These are phyloP conservation scores for Netelia fuscicornis DNA, from an alignment of 2,888 invertebrate genomes.

Conservation along the genomic window DNA sequence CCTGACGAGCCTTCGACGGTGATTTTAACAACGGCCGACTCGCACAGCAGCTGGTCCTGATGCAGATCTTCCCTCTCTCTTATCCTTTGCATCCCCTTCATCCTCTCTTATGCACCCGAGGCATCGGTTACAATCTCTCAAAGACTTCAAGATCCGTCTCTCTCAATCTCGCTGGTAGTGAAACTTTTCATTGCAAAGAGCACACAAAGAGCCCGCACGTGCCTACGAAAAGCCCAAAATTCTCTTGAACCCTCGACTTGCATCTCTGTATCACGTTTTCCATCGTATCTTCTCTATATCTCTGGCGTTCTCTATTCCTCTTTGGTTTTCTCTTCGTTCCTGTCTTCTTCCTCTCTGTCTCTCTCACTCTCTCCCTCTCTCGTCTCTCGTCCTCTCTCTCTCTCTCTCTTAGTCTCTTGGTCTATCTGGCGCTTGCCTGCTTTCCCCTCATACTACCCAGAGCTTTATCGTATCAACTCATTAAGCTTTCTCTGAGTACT, in stretches of 20 bases:
- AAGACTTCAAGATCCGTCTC: slow-evolving; percentile 43
- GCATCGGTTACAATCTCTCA: slow-evolving; percentile 44
- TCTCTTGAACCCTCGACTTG: slow-evolving; percentile 8
- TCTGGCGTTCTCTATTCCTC: not conserved
- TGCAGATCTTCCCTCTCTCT: slow-evolving; percentile 7
- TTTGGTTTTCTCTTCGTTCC: not conserved
- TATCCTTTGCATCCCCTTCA: not conserved
- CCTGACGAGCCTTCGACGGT: slow-evolving; percentile 63
- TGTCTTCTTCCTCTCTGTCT: no score
- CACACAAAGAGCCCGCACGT: slow-evolving; percentile 46
- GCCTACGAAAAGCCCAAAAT: slow-evolving; percentile 36
- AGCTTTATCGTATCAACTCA: slow-evolving; percentile 69
- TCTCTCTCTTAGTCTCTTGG: not conserved
- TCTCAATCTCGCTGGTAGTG: not conserved
- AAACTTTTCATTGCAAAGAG: not conserved
- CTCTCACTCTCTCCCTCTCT: not conserved
- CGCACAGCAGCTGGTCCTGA: slow-evolving; percentile 22
- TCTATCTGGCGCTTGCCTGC: not conserved
- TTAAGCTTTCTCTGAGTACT: slow-evolving; percentile 63
- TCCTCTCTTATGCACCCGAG: slow-evolving; percentile 2
- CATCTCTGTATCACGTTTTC: not conserved
- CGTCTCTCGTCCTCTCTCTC: not conserved
- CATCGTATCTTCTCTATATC: slow-evolving; percentile 7
- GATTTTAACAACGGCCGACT: slow-evolving; percentile 60
- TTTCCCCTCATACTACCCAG: slow-evolving; percentile 26